Evolutionary conservation across 2,797 vertebrate genomes (phyloP).

Genomic region (Amblyraja radiata): DNA sequence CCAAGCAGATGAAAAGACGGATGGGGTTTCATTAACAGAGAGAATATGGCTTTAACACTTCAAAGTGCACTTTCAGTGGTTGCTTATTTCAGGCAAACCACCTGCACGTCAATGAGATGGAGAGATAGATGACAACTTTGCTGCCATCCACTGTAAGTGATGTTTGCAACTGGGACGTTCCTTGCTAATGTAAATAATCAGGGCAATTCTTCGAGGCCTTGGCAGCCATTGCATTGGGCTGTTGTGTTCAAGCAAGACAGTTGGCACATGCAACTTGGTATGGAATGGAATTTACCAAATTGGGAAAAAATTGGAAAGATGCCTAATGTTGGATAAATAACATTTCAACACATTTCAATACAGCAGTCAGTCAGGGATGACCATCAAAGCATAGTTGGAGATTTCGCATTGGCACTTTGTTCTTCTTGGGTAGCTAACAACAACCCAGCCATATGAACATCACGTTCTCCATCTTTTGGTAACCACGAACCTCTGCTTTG

Average conservation of each 20-base stretch:
- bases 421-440: too few relatives aligned
- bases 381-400: neutral
- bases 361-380: too few relatives aligned
- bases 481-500: too few relatives aligned
- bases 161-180: neutral
- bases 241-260: neutral
- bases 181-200: neutral
- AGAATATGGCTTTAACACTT: conserved; percentile 14
- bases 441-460: too few relatives aligned
- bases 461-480: too few relatives aligned
- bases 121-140: neutral
- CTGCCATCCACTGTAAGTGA: neutral
- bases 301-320: neutral
- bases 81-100: neutral
- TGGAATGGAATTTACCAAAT: neutral
- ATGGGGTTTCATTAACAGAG: neutral
- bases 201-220: neutral
- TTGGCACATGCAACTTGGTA: neutral
- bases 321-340: neutral
- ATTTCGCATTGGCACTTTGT: too few relatives aligned
- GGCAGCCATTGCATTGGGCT: neutral
- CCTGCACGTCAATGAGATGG: neutral
- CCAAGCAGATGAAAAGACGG: neutral
- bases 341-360: neutral
- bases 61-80: neutral